Conservation (phyloP, 2,888 invertebrate species). For the Andrena marginata region DNA sequence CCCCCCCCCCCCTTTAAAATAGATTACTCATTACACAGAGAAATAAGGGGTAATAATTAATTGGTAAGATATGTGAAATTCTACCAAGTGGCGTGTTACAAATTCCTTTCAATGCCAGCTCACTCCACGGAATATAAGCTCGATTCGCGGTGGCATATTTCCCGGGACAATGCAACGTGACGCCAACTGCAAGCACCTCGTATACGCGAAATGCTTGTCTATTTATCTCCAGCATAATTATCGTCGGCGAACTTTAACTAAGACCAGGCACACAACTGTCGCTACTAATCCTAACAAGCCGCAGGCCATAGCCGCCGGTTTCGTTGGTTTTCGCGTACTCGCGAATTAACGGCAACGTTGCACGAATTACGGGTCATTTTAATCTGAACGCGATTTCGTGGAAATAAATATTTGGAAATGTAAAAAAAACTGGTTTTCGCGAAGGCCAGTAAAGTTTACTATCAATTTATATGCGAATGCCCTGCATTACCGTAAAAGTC, state of each 20-base stretch:
- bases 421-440: neutral
- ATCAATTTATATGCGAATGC: neutral
- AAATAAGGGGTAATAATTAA: no score
- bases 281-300: conserved; percentile 13
- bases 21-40: no score
- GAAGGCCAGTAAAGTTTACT: neutral
- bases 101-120: no score
- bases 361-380: neutral
- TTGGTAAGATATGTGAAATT: no score
- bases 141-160: conserved; percentile 3
- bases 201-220: neutral
- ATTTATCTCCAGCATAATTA: conserved; percentile 14
- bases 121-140: neutral
- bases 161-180: conserved; percentile 15
- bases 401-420: neutral
- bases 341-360: conserved; percentile 14
- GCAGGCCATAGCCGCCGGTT: neutral
- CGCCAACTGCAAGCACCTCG: neutral
- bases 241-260: conserved; percentile 8
- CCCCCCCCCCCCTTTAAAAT: no score
- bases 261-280: neutral
- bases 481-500: neutral
- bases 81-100: no score
- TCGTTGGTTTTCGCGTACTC: neutral
- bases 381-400: neutral